Evolutionary conservation across 2,113 vertebrate species (phyloP).

Genomic region (Petrocephalus zakoni): DNA sequence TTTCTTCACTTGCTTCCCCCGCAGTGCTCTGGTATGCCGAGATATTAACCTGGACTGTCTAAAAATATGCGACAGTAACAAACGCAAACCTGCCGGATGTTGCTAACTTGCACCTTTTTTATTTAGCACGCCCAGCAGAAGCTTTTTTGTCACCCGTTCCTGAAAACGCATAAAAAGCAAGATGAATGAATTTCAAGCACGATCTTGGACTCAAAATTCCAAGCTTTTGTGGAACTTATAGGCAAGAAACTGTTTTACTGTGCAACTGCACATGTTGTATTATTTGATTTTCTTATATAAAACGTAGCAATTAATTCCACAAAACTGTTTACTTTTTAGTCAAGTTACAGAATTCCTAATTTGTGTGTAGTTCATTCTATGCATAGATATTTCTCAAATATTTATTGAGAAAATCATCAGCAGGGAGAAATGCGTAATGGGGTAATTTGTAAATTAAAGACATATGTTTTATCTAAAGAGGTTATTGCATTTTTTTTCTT

Average conservation of each 20-base stretch:
- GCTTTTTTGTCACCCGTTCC: not conserved
- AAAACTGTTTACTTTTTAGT: not conserved
- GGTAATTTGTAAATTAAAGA: not conserved
- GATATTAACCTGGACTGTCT: slow-evolving; percentile 51
- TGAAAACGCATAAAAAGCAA: not conserved
- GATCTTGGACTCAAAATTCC: not conserved
- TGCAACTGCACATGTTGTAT: not conserved
- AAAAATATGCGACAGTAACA: slow-evolving; percentile 49
- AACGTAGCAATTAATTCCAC: not conserved
- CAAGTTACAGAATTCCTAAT: not conserved
- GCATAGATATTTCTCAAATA: not conserved
- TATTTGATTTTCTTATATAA: not conserved
- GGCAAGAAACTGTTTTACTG: not conserved
- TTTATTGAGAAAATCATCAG: not conserved
- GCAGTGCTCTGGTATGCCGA: slow-evolving; percentile 34
- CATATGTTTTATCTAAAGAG: not conserved
- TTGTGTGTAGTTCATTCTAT: not conserved
- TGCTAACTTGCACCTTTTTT: slow-evolving; percentile 6
- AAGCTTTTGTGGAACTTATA: not conserved
- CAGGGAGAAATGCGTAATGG: not conserved
- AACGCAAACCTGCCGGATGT: slow-evolving; percentile 31
- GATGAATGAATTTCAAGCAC: not conserved
- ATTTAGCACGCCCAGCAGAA: not conserved
- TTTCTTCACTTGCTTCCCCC: slow-evolving; percentile 55
- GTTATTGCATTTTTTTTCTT: not conserved